phyloP scores from a whole-genome alignment of 2,888 invertebrate species.

The Prenolepis imparis region DNA sequence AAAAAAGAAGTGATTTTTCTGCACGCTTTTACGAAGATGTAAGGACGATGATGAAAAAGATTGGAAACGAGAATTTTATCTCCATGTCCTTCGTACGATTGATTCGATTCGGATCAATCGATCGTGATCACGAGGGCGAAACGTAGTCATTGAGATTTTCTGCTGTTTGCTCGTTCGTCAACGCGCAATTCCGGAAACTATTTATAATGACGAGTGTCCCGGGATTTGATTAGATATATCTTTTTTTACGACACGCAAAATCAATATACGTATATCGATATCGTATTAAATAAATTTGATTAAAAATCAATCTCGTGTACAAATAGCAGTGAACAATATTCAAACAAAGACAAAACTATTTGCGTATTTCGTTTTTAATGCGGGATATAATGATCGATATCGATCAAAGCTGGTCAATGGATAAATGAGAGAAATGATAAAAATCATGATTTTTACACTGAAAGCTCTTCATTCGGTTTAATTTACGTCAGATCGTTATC shows the following conservation, averaged over 20 bases:
- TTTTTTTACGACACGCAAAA: neutral
- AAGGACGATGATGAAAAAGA: neutral
- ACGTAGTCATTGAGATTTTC: constrained; percentile 12
- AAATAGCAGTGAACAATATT: constrained; percentile 18
- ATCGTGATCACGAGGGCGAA: constrained; percentile 29
- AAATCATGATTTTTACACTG: neutral
- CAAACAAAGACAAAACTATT: constrained; percentile 8
- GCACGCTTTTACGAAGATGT: neutral
- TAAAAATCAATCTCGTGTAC: constrained; percentile 14
- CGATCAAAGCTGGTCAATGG: neutral
- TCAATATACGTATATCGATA: neutral
- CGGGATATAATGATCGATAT: neutral
- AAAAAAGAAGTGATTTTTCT: too few relatives aligned
- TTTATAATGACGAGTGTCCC: neutral
- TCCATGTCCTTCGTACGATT: neutral
- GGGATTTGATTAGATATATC: neutral
- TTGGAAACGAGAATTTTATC: neutral
- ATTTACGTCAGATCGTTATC: constrained; percentile 22
- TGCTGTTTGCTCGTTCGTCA: constrained; percentile 20
- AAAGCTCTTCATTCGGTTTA: neutral
- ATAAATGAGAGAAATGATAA: neutral
- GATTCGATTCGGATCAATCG: constrained; percentile 37
- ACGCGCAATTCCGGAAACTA: neutral
- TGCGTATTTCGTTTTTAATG: neutral
- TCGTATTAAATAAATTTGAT: neutral